These are phyloP conservation scores for honey bee (Apis mellifera) DNA, from an alignment of 1,140 invertebrate species.

Conservation along the genomic window DNA sequence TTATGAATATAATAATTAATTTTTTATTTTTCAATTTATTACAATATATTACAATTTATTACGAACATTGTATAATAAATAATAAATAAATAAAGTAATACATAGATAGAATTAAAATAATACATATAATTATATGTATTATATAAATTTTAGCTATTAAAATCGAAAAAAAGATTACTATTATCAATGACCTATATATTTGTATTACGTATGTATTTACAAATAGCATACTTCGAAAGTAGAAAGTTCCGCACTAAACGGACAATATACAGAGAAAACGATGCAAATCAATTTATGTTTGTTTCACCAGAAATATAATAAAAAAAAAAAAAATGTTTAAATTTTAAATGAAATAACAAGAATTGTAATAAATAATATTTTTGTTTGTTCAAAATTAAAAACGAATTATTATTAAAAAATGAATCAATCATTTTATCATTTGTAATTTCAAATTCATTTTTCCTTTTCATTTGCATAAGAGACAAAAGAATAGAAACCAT, in stretches of 20 bases:
- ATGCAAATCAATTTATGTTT: background rate
- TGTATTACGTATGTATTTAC: too few relatives aligned
- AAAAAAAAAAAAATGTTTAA: background rate
- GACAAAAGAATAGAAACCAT: background rate
- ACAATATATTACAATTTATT: too few relatives aligned
- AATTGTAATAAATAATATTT: too few relatives aligned
- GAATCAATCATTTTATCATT: background rate
- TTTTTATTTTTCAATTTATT: too few relatives aligned
- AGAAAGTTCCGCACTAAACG: slow-evolving; percentile 31
- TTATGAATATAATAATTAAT: too few relatives aligned
- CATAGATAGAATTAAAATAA: too few relatives aligned
- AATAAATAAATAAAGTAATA: too few relatives aligned
- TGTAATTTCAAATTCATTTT: background rate
- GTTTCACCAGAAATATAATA: background rate
- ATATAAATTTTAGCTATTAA: background rate
- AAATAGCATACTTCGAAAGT: slow-evolving; percentile 14
- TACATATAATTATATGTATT: background rate
- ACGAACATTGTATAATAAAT: too few relatives aligned
- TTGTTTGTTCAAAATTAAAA: background rate
- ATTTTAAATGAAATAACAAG: background rate
- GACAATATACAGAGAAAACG: background rate
- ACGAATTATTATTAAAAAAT: background rate
- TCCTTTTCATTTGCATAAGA: background rate
- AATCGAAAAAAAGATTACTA: background rate
- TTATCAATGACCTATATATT: slow-evolving; percentile 6